phyloP scores from a whole-genome alignment of 2,888 invertebrate species.

The Andrena praecox region DNA sequence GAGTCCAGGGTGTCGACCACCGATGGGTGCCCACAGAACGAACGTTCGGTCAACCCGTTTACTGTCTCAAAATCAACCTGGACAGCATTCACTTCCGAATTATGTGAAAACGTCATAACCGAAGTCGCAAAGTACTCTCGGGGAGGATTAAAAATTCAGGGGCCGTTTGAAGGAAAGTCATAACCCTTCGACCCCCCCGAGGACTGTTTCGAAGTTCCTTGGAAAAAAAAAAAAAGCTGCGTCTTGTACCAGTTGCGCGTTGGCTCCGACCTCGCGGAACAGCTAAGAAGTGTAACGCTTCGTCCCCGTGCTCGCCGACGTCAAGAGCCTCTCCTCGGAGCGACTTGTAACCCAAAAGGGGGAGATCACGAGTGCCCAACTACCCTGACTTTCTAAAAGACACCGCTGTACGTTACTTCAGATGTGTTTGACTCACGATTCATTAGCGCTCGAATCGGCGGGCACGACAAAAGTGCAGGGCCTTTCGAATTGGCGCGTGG shows the following conservation, averaged over 20 bases:
- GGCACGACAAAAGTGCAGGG: not conserved
- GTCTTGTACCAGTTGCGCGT: not conserved
- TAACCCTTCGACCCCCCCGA: too few relatives aligned
- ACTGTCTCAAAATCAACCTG: too few relatives aligned
- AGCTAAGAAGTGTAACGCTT: constrained; percentile 51
- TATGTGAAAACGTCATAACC: too few relatives aligned
- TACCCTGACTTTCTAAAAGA: constrained; percentile 31
- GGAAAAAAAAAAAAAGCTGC: not conserved
- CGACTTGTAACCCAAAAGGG: constrained; percentile 51
- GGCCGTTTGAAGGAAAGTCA: too few relatives aligned
- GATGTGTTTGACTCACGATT: constrained; percentile 41
- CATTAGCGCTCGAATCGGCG: constrained; percentile 38
- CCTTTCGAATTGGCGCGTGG: not conserved
- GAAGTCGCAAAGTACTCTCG: too few relatives aligned
- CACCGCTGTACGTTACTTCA: constrained; percentile 41
- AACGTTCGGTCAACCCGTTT: too few relatives aligned
- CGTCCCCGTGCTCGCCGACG: constrained; percentile 57
- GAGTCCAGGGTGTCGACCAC: too few relatives aligned
- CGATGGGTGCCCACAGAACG: too few relatives aligned
- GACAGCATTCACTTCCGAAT: too few relatives aligned
- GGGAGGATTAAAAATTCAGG: too few relatives aligned
- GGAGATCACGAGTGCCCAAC: constrained; percentile 42
- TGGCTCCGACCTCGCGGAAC: not conserved
- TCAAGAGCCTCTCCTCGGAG: constrained; percentile 64
- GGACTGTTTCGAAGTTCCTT: not conserved